Percentiles rank a stretch among this genome's conserved stretches.
Conservation (phyloP, 2,113 vertebrate genomes). For the Oncorhynchus gorbuscha region DNA sequence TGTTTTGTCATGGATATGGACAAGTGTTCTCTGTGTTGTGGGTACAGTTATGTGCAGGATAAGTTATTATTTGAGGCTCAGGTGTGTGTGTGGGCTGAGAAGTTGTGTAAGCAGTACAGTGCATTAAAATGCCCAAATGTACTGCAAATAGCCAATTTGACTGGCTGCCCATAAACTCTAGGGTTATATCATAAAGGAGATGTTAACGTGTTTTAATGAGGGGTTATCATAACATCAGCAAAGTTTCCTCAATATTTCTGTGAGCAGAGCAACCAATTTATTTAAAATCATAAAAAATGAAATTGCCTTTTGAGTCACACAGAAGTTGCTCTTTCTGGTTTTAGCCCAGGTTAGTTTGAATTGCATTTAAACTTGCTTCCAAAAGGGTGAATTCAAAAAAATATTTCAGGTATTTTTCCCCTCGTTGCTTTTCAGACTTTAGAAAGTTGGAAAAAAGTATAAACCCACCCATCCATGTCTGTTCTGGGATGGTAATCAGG, state of each 20-base stretch:
- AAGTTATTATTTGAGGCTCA: background rate
- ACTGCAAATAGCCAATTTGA: background rate
- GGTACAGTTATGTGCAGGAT: background rate
- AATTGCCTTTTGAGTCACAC: background rate
- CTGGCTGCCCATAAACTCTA: background rate
- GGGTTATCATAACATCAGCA: background rate
- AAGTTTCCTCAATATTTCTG: background rate
- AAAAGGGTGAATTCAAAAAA: too few species aligned
- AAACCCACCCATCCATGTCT: too few species aligned
- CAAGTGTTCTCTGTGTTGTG: background rate
- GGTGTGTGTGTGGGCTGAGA: background rate
- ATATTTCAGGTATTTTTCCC: too few species aligned
- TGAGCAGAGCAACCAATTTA: background rate
- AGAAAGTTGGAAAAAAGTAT: too few species aligned
- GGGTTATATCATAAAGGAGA: background rate
- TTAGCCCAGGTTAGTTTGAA: too few species aligned
- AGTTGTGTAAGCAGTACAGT: background rate
- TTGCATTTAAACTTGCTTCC: too few species aligned
- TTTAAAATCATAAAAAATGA: background rate
- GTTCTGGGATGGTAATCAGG: too few species aligned
- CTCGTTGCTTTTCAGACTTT: too few species aligned
- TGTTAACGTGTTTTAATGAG: background rate
- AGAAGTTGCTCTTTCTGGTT: too few species aligned
- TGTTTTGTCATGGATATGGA: background rate
- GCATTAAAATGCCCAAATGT: background rate